Percentiles rank a stretch among this genome's conserved stretches.
phyloP scores from a whole-genome alignment of 2,113 vertebrate species.

The Thunnus thynnus region DNA sequence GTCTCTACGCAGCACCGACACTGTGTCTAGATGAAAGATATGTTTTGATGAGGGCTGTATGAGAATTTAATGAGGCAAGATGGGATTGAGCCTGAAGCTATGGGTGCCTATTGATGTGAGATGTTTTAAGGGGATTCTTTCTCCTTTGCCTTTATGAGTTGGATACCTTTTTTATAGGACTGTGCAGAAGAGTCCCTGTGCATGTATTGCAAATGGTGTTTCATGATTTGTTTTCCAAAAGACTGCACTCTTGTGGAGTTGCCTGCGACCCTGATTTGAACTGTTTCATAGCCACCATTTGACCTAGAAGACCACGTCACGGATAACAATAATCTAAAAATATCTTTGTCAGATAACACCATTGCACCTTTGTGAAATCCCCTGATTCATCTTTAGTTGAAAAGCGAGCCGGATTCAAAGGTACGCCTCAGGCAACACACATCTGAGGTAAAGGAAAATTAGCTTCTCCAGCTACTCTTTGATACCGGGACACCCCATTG shows the following conservation, averaged over 20 bases:
- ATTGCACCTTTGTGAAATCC: conserved; percentile 49
- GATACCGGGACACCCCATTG: conserved; percentile 58
- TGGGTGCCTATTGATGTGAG: conserved; percentile 65
- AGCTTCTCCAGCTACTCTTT: conserved; percentile 66
- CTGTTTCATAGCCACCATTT: conserved; percentile 47
- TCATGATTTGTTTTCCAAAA: conserved; percentile 29
- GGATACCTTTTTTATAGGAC: conserved; percentile 45
- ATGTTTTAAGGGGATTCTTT: conserved; percentile 78
- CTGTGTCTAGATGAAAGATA: conserved; percentile 78
- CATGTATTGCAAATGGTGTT: conserved; percentile 11
- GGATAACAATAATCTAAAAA: conserved; percentile 59
- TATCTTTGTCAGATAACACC: conserved; percentile 57
- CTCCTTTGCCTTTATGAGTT: conserved; percentile 60
- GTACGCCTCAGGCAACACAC: conserved; percentile 57
- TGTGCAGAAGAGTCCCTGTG: background rate
- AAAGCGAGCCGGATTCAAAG: conserved; percentile 67
- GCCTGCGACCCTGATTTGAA: conserved; percentile 46
- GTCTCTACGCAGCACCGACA: conserved; percentile 40
- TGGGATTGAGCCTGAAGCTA: conserved; percentile 73
- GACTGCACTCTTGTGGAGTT: background rate
- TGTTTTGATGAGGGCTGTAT: conserved; percentile 80
- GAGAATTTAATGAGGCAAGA: conserved; percentile 84
- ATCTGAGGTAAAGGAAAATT: conserved; percentile 69
- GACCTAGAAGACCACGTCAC: conserved; percentile 35
- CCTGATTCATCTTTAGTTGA: conserved; percentile 68